These are phyloP conservation scores for Napeogenes inachia DNA, from an alignment of 2,888 invertebrate species.

Conservation along the genomic window DNA sequence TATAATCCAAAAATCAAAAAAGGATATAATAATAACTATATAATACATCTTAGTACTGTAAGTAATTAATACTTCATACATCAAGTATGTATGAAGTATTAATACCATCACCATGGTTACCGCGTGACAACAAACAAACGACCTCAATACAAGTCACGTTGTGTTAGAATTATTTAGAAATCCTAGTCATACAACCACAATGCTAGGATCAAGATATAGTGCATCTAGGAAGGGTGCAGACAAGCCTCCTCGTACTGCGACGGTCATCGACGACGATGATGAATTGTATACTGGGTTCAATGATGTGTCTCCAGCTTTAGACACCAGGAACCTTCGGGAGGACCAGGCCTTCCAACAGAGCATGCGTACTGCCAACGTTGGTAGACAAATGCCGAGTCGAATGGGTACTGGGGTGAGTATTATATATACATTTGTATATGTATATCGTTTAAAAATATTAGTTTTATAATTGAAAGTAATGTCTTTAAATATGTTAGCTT, in stretches of 20 bases:
- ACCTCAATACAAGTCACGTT: not conserved
- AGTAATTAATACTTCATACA: not conserved
- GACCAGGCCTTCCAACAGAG: conserved; percentile 87
- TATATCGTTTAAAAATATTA: no score
- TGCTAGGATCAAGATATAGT: conserved; percentile 66
- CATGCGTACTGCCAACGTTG: conserved; percentile 84
- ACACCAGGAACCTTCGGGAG: conserved; percentile 82
- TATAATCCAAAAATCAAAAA: no score
- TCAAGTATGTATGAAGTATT: not conserved
- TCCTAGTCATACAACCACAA: conserved; percentile 31
- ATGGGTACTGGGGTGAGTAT: conserved; percentile 65
- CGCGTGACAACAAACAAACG: conserved; percentile 65
- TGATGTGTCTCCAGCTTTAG: conserved; percentile 81
- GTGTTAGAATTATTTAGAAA: not conserved
- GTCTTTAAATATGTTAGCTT: no score
- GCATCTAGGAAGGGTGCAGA: conserved; percentile 60
- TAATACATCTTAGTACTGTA: not conserved
- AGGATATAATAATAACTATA: no score
- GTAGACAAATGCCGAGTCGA: conserved; percentile 80
- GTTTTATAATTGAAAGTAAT: no score
- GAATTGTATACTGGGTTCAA: conserved; percentile 83
- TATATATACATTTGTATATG: no score
- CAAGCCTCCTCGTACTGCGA: conserved; percentile 62
- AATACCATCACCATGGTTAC: conserved; percentile 55
- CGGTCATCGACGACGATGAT: conserved; percentile 75